These are phyloP conservation scores for Galendromus occidentalis DNA, from an alignment of 1,140 invertebrate genomes.

Conservation along the genomic window DNA sequence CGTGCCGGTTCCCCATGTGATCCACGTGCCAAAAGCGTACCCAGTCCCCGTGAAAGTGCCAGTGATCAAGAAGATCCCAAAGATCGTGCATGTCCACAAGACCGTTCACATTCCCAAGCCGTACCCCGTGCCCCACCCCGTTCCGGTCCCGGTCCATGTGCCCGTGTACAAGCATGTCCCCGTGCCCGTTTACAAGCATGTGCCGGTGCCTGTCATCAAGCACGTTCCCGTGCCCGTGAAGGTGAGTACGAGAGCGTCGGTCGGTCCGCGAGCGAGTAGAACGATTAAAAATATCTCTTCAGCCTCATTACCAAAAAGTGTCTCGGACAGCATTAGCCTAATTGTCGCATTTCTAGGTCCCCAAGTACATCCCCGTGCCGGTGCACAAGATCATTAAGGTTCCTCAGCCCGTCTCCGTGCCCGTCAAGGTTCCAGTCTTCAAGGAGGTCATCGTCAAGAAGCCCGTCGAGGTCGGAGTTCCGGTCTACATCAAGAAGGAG, in stretches of 20 bases:
- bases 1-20: background rate
- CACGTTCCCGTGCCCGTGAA: conserved; percentile 9
- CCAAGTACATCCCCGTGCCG: conserved; percentile 4
- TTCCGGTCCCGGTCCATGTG: background rate
- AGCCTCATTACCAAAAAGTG: too few species aligned
- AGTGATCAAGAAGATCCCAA: conserved; percentile 1
- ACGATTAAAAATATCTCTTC: too few species aligned
- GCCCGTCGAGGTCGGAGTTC: conserved; percentile 9
- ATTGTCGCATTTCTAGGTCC: background rate
- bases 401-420: background rate
- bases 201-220: conserved; percentile 4
- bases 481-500: conserved; percentile 8
- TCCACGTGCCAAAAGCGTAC: conserved; percentile 3
- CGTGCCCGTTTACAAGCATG: conserved; percentile 8
- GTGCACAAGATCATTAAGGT: conserved; percentile 11
- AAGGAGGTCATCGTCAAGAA: conserved; percentile 12
- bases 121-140: background rate
- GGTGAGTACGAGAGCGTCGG: background rate
- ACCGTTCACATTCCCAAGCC: background rate
- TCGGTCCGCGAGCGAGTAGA: too few species aligned
- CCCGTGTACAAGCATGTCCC: background rate
- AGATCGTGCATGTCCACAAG: conserved; percentile 7
- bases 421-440: conserved; percentile 4
- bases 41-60: conserved; percentile 6
- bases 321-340: too few species aligned